Conservation (phyloP, 2,797 vertebrate genomes). For the Hippocampus kuda region DNA sequence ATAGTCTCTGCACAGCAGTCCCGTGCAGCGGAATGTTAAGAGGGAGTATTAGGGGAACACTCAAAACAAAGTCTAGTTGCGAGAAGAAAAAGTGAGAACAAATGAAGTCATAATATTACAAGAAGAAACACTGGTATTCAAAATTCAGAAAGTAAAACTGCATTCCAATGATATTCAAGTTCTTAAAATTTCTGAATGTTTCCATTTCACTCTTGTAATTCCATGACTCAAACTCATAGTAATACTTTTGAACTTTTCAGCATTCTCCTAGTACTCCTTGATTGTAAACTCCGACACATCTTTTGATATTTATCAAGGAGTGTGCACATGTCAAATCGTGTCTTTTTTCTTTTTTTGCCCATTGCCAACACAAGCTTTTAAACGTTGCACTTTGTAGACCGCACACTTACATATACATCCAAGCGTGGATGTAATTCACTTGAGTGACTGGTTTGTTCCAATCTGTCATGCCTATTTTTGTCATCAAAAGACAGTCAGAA, state of each 20-base stretch:
- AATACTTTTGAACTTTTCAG: not conserved
- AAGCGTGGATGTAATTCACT: not conserved
- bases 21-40: not conserved
- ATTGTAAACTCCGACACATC: not conserved
- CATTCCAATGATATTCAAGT: too few relatives aligned
- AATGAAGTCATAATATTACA: not conserved
- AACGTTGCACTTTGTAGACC: not conserved
- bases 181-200: too few relatives aligned
- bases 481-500: constrained; percentile 2
- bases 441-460: not conserved
- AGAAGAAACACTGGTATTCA: not conserved
- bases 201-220: not conserved
- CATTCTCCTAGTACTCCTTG: not conserved
- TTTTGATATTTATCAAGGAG: not conserved
- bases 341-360: not conserved
- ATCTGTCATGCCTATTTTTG: not conserved
- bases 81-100: not conserved
- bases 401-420: not conserved
- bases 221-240: not conserved
- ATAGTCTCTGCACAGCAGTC: not conserved
- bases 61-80: not conserved
- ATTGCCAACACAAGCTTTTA: not conserved
- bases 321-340: not conserved
- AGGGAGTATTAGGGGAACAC: not conserved
- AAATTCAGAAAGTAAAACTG: too few relatives aligned